phyloP scores from a whole-genome alignment of 2,888 invertebrate species.

The Acronicta aceris region DNA sequence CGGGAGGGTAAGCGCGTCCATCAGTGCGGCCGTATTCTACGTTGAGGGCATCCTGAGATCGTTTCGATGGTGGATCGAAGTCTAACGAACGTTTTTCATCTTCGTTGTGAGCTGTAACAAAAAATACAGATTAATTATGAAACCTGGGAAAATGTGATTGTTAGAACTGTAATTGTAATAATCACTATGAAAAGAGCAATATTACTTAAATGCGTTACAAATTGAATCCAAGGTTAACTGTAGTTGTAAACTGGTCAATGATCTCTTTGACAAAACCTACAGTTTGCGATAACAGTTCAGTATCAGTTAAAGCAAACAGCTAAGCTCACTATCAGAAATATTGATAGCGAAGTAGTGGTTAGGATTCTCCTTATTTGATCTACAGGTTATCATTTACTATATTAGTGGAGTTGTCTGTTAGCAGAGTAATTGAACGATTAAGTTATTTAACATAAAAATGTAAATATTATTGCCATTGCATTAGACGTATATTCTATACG shows the following conservation, averaged over 20 bases:
- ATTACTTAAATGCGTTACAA: neutral
- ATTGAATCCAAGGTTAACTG: neutral
- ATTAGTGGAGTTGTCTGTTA: slow-evolving; percentile 6
- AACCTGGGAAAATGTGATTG: no score
- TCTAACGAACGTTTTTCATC: slow-evolving; percentile 92
- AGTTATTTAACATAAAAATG: neutral
- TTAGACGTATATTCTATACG: no score
- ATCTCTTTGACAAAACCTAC: slow-evolving; percentile 14
- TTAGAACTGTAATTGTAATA: no score
- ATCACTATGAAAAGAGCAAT: no score
- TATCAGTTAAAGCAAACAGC: slow-evolving; percentile 29
- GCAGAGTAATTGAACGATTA: slow-evolving; percentile 3
- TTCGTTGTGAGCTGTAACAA: slow-evolving; percentile 89
- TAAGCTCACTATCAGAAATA: slow-evolving; percentile 27
- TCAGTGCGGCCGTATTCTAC: slow-evolving; percentile 88
- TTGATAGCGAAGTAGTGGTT: neutral
- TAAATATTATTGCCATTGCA: neutral
- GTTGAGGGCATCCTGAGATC: slow-evolving; percentile 88
- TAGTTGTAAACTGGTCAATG: slow-evolving; percentile 3
- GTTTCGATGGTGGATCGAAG: slow-evolving; percentile 89
- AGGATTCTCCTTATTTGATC: slow-evolving; percentile 15
- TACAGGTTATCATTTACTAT: slow-evolving; percentile 10
- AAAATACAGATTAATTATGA: slow-evolving; percentile 10
- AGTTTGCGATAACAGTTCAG: slow-evolving; percentile 14
- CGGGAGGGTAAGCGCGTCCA: slow-evolving; percentile 93